phyloP scores from a whole-genome alignment of 1,140 invertebrate species.

The Temnothorax nylanderi region DNA sequence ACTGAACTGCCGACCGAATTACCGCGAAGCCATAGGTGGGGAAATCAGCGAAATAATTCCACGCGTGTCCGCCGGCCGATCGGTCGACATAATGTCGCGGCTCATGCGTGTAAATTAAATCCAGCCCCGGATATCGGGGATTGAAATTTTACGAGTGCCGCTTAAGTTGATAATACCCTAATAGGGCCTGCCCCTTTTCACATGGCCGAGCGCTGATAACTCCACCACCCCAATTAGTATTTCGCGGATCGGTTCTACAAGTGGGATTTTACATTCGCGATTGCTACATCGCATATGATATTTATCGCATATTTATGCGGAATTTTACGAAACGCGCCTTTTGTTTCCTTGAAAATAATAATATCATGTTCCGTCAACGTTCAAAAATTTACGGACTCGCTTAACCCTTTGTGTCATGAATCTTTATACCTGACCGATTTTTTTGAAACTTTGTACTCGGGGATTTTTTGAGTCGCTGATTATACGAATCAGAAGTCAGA shows the following conservation, averaged over 20 bases:
- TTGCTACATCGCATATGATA: neutral
- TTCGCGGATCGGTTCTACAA: neutral
- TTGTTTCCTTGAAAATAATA: neutral
- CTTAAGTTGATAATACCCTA: conserved; percentile 24
- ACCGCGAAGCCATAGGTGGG: neutral
- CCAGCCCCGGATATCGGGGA: neutral
- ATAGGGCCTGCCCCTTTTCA: neutral
- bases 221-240: conserved; percentile 16
- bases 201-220: neutral
- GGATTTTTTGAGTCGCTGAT: too few species aligned
- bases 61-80: neutral
- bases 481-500: too few species aligned
- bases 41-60: conserved; percentile 14
- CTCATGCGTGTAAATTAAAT: conserved; percentile 46
- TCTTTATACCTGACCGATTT: too few species aligned
- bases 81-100: conserved; percentile 6
- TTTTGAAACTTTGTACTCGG: too few species aligned
- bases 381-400: neutral
- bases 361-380: neutral
- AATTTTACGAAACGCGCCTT: neutral
- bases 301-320: neutral
- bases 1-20: neutral
- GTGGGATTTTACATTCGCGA: neutral
- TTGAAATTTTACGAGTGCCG: conserved; percentile 37
- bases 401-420: neutral